Conservation (phyloP, 2,888 invertebrate species). For the Himalopsyche tibetana region DNA sequence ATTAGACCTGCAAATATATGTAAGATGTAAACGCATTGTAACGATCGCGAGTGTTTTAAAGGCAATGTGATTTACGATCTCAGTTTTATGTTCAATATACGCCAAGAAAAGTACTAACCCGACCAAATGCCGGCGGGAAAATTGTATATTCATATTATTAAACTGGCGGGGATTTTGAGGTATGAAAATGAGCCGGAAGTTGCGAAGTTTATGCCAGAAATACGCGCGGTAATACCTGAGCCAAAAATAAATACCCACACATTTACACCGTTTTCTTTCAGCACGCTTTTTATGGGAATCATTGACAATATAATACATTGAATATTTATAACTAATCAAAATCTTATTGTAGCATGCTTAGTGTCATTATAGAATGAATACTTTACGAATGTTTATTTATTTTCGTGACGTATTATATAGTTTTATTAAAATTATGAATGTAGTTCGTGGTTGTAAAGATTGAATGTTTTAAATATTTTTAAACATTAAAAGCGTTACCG, state of each 20-base stretch:
- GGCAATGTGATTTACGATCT: conserved; percentile 56
- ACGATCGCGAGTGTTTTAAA: conserved; percentile 49
- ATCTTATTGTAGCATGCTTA: too few species aligned
- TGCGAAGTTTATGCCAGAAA: background rate
- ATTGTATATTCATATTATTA: conserved; percentile 56
- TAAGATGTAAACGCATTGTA: conserved; percentile 4
- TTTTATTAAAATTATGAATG: too few species aligned
- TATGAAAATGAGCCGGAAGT: conserved; percentile 33
- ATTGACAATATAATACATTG: too few species aligned
- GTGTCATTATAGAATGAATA: too few species aligned
- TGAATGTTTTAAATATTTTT: too few species aligned
- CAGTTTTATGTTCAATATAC: conserved; percentile 60
- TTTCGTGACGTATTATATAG: too few species aligned
- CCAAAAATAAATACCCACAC: background rate
- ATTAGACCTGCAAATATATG: background rate
- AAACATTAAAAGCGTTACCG: too few species aligned
- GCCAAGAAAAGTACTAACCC: conserved; percentile 49
- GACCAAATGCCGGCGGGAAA: conserved; percentile 42
- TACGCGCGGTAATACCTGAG: conserved; percentile 15
- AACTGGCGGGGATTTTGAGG: conserved; percentile 47
- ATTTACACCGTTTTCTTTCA: background rate
- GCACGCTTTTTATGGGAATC: too few species aligned
- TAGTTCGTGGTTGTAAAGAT: too few species aligned
- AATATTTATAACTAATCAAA: too few species aligned
- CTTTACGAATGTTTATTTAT: too few species aligned